Evolutionary conservation across 2,113 vertebrate genomes (phyloP).

Genomic region (Strix uralensis): DNA sequence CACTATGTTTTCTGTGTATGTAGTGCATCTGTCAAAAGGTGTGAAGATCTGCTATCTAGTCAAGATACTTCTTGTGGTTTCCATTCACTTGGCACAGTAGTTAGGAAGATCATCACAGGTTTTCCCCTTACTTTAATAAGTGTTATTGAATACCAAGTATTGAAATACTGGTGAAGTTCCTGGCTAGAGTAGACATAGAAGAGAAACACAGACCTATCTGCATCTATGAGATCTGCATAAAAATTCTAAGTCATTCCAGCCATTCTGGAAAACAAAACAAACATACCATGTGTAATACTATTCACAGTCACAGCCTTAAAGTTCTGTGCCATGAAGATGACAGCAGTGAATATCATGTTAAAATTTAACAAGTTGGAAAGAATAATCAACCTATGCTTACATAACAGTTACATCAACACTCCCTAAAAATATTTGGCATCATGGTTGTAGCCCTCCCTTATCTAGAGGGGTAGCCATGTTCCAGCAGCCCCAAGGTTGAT

Average conservation of each 20-base stretch:
- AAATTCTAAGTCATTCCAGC: neutral
- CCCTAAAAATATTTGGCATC: neutral
- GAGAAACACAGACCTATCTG: neutral
- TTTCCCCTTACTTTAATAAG: neutral
- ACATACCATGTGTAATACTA: neutral
- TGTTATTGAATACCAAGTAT: neutral
- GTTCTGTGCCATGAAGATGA: neutral
- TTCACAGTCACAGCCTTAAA: neutral
- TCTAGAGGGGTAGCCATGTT: neutral
- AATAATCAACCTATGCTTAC: neutral
- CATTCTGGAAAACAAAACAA: neutral
- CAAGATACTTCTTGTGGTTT: neutral
- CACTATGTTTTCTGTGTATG: neutral
- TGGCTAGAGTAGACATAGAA: neutral
- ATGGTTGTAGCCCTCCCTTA: neutral
- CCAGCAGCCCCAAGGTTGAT: neutral
- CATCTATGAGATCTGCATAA: neutral
- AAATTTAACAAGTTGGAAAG: neutral
- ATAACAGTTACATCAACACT: neutral
- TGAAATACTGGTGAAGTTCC: neutral
- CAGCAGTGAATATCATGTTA: neutral
- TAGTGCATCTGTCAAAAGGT: neutral
- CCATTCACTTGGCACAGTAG: neutral
- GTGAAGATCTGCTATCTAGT: neutral
- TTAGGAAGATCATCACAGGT: neutral